Base-by-base conservation (phyloP, 2,113 vertebrate species). In the Cinclus cinclus region DNA sequence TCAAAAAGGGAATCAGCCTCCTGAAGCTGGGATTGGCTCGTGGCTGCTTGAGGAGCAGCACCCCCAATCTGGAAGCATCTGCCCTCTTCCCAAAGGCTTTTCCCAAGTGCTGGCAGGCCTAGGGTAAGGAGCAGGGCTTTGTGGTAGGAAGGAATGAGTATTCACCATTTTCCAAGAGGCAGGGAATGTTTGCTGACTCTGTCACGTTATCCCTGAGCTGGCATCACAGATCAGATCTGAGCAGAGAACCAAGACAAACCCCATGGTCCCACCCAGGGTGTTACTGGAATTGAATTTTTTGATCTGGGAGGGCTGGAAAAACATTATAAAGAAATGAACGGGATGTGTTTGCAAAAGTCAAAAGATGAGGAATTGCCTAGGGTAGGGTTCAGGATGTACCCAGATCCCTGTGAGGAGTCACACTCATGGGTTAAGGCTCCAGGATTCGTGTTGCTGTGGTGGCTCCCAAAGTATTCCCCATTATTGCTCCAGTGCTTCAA, bases 381-480 rank as follows among this genome's bases (percentile, higher is more conserved):
- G n/a, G 25, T 20, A 41, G 86, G 53, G 31, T 56, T 52, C 12
- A 20, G 75, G 53, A 42, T 28, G 41, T 7, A 11, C 35, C 28
- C 42, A 21, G 39, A 3, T 5, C 25, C 56, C 73, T 33, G 13
- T 4, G 6, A 21, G 50, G 5, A 3, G 5, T 8, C 28, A 8
- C 6, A 3, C 9, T 44, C 12, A 11, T 6, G 50, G 31, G 20
- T 31, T 44, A 19, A 56, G 4, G 47, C 27, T 77, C n/a, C 16
- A 24, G 20, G 18, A 37, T 41, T 59, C 24, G 3, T 5, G 8
- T 8, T 39, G 17, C 42, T 64, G 22, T 1, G 5, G 42, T 2
- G 0, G 20, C 42, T 83, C n/a, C 60, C 11, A 33, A 14, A 30
- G 18, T 1, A 1, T 27, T 80, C 65, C 64, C n/a, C 0, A 4